Base-by-base conservation (phyloP, 2,113 vertebrate genomes). In the Gopherus flavomarginatus region DNA sequence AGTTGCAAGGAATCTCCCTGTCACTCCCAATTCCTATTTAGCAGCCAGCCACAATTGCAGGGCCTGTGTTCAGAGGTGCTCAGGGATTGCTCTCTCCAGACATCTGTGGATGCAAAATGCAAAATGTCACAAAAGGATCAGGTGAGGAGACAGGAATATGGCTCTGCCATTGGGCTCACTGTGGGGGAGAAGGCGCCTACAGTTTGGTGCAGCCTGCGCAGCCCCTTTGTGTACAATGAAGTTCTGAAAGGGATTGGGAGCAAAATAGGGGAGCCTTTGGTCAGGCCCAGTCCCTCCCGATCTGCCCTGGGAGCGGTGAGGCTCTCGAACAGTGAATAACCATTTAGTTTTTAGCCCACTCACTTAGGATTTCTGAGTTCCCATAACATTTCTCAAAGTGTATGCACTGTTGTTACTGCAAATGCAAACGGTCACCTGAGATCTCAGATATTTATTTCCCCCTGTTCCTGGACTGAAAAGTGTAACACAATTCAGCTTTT, bases 391-490 rank as follows among this genome's bases (percentile, higher is more conserved):
- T 77, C 83, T 65, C 87, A 92, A 92, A 81, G 7, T n/a, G 17
- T 9, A 83, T 8, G 3, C 69, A 90, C 35, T 92, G 11, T 38
- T 93, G 19, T 44, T 87, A 56, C 22, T 56, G 84, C 52, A 90
- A 93, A 92, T 22, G 65, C 29, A 94, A 47, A 35, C 35, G 95
- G 81, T 81, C 85, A 72, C 38, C 49, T 90, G 81, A 90, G 50
- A 72, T 53, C 38, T 54, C 1, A 1, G 38, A 85, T 9, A 4
- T 19, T 8, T 12, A 38, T 52, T 93, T 85, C 72, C 65, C 86
- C 92, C 75, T 85, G 14, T 75, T 95, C 22, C 54, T 86, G 17
- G 6, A 86, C 21, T 85, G n/a, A 90, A 93, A 94, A 95, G 95
- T 22, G 21, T 79, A 91, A 57, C 78, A 86, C 79, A 95, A 54